Conservation (phyloP, 2,797 vertebrate species). For the Epinephelus malabaricus region DNA sequence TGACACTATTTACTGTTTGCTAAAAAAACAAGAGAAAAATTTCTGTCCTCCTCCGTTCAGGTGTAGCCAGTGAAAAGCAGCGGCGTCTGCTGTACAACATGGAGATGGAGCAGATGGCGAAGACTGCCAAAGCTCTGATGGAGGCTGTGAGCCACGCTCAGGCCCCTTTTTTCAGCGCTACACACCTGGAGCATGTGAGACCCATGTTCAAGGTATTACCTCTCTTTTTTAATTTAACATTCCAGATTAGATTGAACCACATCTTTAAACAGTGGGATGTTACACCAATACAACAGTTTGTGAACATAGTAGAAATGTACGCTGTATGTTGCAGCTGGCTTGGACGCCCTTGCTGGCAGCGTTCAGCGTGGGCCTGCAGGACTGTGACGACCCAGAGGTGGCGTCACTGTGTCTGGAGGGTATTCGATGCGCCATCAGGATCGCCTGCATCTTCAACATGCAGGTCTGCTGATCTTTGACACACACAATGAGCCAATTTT, state of each 20-base stretch:
- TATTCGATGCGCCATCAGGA: constrained; percentile 95
- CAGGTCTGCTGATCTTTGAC: constrained; percentile 85
- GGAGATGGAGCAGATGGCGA: constrained; percentile 99
- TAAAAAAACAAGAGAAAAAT: not conserved
- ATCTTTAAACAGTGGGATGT: not conserved
- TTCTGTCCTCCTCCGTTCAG: constrained; percentile 67
- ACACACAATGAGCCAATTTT: not conserved
- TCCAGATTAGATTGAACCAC: not conserved
- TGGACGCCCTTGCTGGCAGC: constrained; percentile 96
- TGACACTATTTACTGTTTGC: not conserved
- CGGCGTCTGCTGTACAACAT: constrained; percentile 94
- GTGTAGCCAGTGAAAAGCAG: constrained; percentile 94
- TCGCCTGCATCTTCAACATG: constrained; percentile 96
- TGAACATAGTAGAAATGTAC: rapidly evolving
- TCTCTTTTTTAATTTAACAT: not conserved
- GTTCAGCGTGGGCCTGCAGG: constrained; percentile 96
- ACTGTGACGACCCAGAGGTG: constrained; percentile 97
- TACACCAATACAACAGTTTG: not conserved
- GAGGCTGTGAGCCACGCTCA: constrained; percentile 97
- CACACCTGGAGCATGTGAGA: constrained; percentile 95
- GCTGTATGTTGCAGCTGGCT: constrained; percentile 87
- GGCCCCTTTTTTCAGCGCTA: constrained; percentile 96
- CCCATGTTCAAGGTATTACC: constrained; percentile 95
- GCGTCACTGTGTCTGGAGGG: constrained; percentile 95
- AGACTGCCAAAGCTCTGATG: constrained; percentile 98